Evolutionary conservation across 2,888 invertebrate genomes (phyloP), one percentile per base, ranked within the genome.

Genomic region (Cerastis rubricosa): DNA sequence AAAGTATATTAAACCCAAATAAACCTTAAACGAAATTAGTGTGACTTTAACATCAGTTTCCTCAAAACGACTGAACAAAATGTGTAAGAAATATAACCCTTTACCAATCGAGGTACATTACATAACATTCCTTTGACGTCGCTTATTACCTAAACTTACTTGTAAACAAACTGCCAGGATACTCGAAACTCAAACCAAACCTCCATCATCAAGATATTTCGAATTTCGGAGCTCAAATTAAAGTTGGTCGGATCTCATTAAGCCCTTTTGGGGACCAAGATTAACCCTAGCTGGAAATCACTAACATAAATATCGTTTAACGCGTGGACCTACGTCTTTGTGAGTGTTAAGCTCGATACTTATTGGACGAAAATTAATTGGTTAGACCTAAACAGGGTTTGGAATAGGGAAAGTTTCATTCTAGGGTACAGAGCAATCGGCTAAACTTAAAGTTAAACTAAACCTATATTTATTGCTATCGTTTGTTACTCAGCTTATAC

Each of bases 231-330:
- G 47, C 80, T 51, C 77, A 78, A 86, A 87, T 87, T 85, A 78
- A 83, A 86, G 74, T 76, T 72, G 83, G 81, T 74, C 68, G 74
- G 81, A 80, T 74, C 87, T 87, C 81, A 85, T 88, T 88, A 80
- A 81, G 67, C 80, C 87, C 67, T 78, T 86, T 83, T 80, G 72
- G 78, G 80, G 84, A 88, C 79, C 85, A 81, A 81, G 81, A 88
- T 88, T 87, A 84, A 81, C 71, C 73, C 73, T 64, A 66, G 35
- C 69, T 86, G 78, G 47, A 76, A 83, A 86, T 78, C 81, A 78
- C 66, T 79, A 78, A 78, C 76, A 81, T 86, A 87, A 87, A 86
- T 84, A 87, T 63, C 59, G 64, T 61, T 76, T 72, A 82, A 71
- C 63, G 71, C 35, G 29, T 61, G 14, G 51, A 51, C 65, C 40